These are phyloP conservation scores for Cephus rjabovi DNA, from an alignment of 2,888 invertebrate genomes.

Conservation along the genomic window DNA sequence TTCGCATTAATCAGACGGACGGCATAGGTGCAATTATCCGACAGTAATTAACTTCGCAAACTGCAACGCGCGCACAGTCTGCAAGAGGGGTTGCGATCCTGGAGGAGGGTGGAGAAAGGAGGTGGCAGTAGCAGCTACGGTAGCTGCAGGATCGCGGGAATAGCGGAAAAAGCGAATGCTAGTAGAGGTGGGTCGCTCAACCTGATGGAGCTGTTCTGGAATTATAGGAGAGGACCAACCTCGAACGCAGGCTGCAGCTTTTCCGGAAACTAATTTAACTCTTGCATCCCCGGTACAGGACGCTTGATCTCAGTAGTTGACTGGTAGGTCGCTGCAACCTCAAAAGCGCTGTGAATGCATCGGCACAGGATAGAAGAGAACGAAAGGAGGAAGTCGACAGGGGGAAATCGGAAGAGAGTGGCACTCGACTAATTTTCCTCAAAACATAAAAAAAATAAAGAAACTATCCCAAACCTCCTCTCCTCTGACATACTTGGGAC, in stretches of 20 bases:
- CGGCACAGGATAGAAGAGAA: not conserved
- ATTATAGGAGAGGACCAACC: constrained; percentile 54
- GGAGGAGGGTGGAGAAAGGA: constrained; percentile 13
- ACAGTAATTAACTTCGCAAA: constrained; percentile 61
- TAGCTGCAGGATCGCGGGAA: constrained; percentile 24
- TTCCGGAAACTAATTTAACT: constrained; percentile 63
- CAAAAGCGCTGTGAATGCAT: not conserved
- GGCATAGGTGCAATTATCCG: constrained; percentile 57
- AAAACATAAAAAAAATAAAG: not conserved
- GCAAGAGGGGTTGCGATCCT: constrained; percentile 25
- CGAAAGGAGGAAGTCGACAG: no score
- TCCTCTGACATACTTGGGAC: not conserved
- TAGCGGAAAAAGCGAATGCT: constrained; percentile 24
- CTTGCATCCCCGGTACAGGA: constrained; percentile 41
- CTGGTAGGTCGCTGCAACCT: not conserved
- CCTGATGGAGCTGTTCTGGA: constrained; percentile 57
- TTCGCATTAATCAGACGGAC: constrained; percentile 51
- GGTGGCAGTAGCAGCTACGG: not conserved
- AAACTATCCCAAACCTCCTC: no score
- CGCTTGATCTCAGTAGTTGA: not conserved
- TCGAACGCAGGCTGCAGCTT: constrained; percentile 55
- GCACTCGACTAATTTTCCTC: not conserved
- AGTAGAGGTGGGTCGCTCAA: constrained; percentile 41
- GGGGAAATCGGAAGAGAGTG: not conserved
- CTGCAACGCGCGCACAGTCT: constrained; percentile 43